phyloP scores from a whole-genome alignment of 2,888 invertebrate genomes.

The Amaurobius ferox region DNA sequence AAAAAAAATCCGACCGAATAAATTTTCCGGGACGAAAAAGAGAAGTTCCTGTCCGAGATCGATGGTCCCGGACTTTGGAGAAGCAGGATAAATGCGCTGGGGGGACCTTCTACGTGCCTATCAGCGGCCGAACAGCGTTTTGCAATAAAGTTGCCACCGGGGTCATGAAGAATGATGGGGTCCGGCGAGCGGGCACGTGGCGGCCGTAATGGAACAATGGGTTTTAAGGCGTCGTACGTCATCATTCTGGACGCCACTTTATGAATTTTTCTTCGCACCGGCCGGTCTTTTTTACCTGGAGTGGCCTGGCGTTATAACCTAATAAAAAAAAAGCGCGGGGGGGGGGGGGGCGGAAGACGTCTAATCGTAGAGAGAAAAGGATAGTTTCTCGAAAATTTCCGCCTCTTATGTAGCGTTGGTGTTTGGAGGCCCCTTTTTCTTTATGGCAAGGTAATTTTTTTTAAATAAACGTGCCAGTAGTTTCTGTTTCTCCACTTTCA shows the following conservation, averaged over 20 bases:
- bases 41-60: conserved; percentile 54
- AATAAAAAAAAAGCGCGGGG: conserved; percentile 43
- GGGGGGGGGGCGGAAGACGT: background rate
- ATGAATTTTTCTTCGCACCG: conserved; percentile 62
- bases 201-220: conserved; percentile 71
- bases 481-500: background rate
- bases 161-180: conserved; percentile 71
- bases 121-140: conserved; percentile 70
- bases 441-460: background rate
- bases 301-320: conserved; percentile 56
- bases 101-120: conserved; percentile 60
- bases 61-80: conserved; percentile 65
- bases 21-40: conserved; percentile 48
- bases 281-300: conserved; percentile 38
- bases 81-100: conserved; percentile 64
- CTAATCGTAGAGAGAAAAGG: conserved; percentile 5
- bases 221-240: conserved; percentile 72
- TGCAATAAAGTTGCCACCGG: conserved; percentile 71
- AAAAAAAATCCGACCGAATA: conserved; percentile 26
- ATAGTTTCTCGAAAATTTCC: conserved; percentile 16
- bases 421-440: background rate
- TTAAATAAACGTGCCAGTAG: background rate
- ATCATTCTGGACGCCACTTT: conserved; percentile 68
- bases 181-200: conserved; percentile 65
- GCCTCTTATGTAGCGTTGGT: background rate